Conservation (phyloP, 2,888 invertebrate species). For the Euzetes globulus region DNA sequence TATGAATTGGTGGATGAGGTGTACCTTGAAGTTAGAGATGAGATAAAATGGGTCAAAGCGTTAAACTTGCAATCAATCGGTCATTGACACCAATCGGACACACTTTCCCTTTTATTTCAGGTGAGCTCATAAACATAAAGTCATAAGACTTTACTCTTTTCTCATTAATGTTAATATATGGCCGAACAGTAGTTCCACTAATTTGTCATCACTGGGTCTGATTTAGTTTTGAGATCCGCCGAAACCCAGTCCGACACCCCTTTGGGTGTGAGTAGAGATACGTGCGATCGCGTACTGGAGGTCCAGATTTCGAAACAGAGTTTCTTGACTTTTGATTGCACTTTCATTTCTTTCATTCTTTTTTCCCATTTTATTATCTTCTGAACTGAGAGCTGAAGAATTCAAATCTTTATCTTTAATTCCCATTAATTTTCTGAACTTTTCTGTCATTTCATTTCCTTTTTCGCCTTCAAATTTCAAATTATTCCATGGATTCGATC, state of each 20-base stretch:
- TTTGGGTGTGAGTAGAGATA: conserved; percentile 89
- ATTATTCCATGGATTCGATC: conserved; percentile 59
- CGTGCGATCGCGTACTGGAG: conserved; percentile 93
- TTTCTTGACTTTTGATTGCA: conserved; percentile 51
- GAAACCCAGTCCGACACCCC: conserved; percentile 56
- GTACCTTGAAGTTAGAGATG: conserved; percentile 30
- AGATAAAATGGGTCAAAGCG: conserved; percentile 28
- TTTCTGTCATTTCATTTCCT: conserved; percentile 84
- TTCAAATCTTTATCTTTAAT: conserved; percentile 56
- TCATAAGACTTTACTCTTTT: neutral
- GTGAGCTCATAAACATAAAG: conserved; percentile 28
- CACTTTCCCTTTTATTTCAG: conserved; percentile 31
- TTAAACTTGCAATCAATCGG: conserved; percentile 28
- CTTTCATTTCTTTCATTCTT: conserved; percentile 36
- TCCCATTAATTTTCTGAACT: conserved; percentile 95
- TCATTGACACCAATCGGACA: conserved; percentile 22
- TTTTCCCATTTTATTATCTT: conserved; percentile 20
- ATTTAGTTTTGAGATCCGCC: conserved; percentile 12
- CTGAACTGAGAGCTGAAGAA: conserved; percentile 25
- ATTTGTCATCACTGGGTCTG: neutral
- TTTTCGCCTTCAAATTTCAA: conserved; percentile 81
- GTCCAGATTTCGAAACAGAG: conserved; percentile 86
- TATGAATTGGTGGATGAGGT: neutral
- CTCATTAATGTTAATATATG: neutral
- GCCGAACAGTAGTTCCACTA: neutral